Conservation (phyloP, 2,888 invertebrate genomes). For the Formica aserva region DNA sequence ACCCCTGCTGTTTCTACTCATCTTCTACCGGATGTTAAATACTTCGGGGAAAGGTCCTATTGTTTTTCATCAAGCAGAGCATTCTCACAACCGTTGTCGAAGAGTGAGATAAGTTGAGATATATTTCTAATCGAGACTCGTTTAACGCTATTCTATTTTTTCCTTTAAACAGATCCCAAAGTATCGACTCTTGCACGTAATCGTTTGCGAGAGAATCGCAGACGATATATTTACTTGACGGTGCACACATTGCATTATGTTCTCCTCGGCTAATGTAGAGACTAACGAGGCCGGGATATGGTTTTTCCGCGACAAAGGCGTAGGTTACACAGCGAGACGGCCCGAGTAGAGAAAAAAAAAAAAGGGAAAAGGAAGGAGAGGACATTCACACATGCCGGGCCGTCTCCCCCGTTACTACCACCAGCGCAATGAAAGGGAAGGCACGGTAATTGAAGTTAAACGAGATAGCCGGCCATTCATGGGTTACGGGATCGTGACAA, state of each 20-base stretch:
- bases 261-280: constrained; percentile 69
- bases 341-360: constrained; percentile 56
- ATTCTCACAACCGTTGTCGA: constrained; percentile 53
- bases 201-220: constrained; percentile 35
- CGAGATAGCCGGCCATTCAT: constrained; percentile 81
- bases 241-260: constrained; percentile 41
- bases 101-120: constrained; percentile 15
- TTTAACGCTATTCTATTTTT: not conserved
- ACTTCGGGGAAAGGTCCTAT: constrained; percentile 45
- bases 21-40: constrained; percentile 66
- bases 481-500: constrained; percentile 78
- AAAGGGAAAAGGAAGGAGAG: constrained; percentile 50
- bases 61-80: constrained; percentile 57
- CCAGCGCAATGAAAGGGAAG: constrained; percentile 78
- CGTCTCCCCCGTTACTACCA: constrained; percentile 55
- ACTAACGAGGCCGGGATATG: constrained; percentile 78
- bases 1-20: constrained; percentile 65
- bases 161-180: not conserved
- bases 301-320: constrained; percentile 77
- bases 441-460: constrained; percentile 82
- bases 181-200: constrained; percentile 18
- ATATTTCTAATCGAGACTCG: not conserved
- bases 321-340: constrained; percentile 48
- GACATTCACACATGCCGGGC: constrained; percentile 54
- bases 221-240: constrained; percentile 47